Percentiles rank a stretch among this genome's conserved stretches.
Conservation (phyloP, 2,113 vertebrate genomes). For the Centrocercus urophasianus region DNA sequence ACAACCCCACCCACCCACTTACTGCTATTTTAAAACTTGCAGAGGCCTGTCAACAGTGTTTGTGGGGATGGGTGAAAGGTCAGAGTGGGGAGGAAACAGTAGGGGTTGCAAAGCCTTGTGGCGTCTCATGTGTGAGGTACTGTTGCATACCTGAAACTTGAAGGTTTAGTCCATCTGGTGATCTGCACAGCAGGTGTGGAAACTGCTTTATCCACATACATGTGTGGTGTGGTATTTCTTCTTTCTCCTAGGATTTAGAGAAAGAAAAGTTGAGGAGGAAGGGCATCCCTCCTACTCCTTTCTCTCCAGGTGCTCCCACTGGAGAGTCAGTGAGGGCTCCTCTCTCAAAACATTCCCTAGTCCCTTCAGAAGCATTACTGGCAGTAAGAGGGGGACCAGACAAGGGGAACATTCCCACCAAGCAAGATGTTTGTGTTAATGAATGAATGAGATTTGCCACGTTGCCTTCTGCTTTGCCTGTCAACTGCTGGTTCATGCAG, state of each 20-base stretch:
- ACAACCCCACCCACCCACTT: background rate
- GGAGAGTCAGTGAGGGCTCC: background rate
- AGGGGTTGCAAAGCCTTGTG: background rate
- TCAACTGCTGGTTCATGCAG: background rate
- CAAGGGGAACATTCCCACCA: background rate
- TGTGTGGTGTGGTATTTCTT: background rate
- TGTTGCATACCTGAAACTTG: background rate
- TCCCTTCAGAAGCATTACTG: background rate
- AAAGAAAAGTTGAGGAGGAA: background rate
- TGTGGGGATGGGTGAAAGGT: background rate
- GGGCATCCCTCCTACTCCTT: background rate
- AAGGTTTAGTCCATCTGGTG: background rate
- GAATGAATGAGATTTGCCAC: background rate
- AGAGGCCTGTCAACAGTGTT: background rate
- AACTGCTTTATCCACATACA: background rate
- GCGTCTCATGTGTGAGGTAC: rapidly evolving
- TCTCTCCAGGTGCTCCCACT: background rate
- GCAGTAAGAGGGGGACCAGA: background rate
- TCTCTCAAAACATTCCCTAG: background rate
- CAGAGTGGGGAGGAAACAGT: background rate
- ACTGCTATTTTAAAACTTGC: background rate
- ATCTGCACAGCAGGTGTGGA: background rate
- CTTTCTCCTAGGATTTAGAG: background rate
- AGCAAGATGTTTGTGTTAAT: background rate
- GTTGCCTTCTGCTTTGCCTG: background rate